phyloP scores from a whole-genome alignment of 2,113 vertebrate species.

The Hippocampus mohnikei region DNA sequence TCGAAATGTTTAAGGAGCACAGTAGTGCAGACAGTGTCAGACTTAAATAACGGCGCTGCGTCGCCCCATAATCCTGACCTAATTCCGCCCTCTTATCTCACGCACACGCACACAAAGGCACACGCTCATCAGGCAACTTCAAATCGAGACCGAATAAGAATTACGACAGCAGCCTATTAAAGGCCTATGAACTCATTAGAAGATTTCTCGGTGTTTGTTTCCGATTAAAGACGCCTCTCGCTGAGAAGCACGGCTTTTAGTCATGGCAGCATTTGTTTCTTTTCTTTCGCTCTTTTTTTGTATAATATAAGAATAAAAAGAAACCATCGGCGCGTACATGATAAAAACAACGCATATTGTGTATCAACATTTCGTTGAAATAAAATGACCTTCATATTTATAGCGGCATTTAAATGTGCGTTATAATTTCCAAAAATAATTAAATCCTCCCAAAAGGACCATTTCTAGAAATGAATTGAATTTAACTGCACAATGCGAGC shows the following conservation, averaged over 20 bases:
- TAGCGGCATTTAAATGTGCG: too few relatives aligned
- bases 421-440: too few relatives aligned
- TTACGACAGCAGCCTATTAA: slow-evolving; percentile 66
- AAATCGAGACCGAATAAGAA: slow-evolving; percentile 70
- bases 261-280: not conserved
- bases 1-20: not conserved
- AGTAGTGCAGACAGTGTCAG: slow-evolving; percentile 39
- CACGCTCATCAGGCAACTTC: slow-evolving; percentile 62
- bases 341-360: too few relatives aligned
- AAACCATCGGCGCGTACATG: too few relatives aligned
- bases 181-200: slow-evolving; percentile 68
- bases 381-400: too few relatives aligned
- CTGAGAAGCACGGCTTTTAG: not conserved
- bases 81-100: slow-evolving; percentile 33
- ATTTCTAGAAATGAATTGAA: too few relatives aligned
- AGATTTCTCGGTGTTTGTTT: slow-evolving; percentile 66
- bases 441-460: too few relatives aligned
- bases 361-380: too few relatives aligned
- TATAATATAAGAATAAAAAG: too few relatives aligned
- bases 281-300: too few relatives aligned
- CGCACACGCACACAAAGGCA: slow-evolving; percentile 35
- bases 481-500: not conserved
- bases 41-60: slow-evolving; percentile 69
- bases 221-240: slow-evolving; percentile 46
- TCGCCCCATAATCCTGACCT: slow-evolving; percentile 72